A percentile compares a stretch with the other conserved stretches of the same genome.
Conservation (phyloP, 2,888 invertebrate genomes). For the Eretmocerus hayati region DNA sequence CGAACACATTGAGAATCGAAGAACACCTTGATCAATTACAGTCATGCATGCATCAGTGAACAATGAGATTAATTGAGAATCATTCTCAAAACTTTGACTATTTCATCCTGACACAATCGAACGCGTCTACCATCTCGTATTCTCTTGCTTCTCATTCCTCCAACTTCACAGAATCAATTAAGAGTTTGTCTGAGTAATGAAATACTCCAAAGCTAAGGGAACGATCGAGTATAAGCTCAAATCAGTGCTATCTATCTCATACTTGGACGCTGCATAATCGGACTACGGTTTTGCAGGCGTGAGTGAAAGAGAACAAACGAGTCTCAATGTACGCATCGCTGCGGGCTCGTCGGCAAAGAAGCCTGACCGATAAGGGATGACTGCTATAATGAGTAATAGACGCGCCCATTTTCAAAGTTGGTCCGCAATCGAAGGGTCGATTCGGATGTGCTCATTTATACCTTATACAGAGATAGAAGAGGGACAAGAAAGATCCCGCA, state of each 20-base stretch:
- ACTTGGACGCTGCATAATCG: conserved; percentile 7
- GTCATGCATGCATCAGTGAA: no score
- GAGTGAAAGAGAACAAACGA: no score
- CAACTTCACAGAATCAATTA: conserved; percentile 19
- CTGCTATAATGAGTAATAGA: conserved; percentile 36
- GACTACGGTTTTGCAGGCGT: conserved; percentile 1
- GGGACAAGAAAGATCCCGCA: no score
- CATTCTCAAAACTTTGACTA: not conserved
- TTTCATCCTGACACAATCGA: no score
- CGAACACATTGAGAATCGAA: no score
- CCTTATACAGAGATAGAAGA: no score
- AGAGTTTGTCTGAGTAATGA: conserved; percentile 17
- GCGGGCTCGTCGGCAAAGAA: not conserved
- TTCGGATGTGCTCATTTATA: not conserved
- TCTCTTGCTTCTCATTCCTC: not conserved
- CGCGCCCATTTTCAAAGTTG: conserved; percentile 40
- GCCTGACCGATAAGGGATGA: conserved; percentile 15
- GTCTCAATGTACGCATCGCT: no score
- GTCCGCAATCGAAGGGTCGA: conserved; percentile 11
- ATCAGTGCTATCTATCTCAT: no score
- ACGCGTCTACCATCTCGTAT: no score
- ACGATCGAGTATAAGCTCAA: no score
- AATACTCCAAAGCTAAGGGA: conserved; percentile 1
- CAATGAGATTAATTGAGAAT: not conserved
- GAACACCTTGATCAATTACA: no score